Evolutionary conservation across 92 coral and sea anemone species (phyloP).

Genomic region (Ricordea florida): DNA sequence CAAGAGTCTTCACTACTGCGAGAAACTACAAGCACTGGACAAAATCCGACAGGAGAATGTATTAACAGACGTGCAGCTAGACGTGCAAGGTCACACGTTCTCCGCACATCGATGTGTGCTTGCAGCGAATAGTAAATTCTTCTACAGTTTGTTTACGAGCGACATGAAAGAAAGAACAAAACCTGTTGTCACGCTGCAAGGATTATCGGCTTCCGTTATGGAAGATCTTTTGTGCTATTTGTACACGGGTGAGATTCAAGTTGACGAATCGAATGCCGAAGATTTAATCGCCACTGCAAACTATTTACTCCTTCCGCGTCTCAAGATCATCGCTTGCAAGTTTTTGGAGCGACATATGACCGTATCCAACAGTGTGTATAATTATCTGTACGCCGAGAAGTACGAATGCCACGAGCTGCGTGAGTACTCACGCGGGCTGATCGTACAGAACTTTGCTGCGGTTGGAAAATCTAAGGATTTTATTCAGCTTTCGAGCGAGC

Average conservation of each 20-base stretch:
- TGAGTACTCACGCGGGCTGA: constrained; percentile 71
- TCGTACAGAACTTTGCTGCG: constrained; percentile 74
- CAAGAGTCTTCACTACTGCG: constrained; percentile 7
- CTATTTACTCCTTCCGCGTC: constrained; percentile 74
- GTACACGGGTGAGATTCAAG: constrained; percentile 77
- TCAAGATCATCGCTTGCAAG: constrained; percentile 76
- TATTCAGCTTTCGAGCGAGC: constrained; percentile 52
- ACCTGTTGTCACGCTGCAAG: constrained; percentile 49
- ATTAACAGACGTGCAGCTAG: constrained; percentile 64
- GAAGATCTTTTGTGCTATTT: constrained; percentile 60
- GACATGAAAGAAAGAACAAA: constrained; percentile 76
- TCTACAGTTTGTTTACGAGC: constrained; percentile 69
- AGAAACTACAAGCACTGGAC: constrained; percentile 26
- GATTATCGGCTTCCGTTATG: constrained; percentile 52
- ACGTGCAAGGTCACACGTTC: constrained; percentile 71
- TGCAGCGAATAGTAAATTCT: constrained; percentile 71
- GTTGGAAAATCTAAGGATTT: constrained; percentile 82
- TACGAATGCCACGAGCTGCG: constrained; percentile 81
- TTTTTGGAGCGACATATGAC: constrained; percentile 70
- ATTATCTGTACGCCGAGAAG: constrained; percentile 75
- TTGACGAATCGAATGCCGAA: constrained; percentile 77
- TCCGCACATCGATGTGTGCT: constrained; percentile 70
- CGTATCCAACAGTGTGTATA: constrained; percentile 73
- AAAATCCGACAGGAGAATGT: constrained; percentile 49
- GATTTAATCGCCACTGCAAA: constrained; percentile 81